Evolutionary conservation across 2,113 vertebrate species (phyloP).

Genomic region (Ailurus styani): DNA sequence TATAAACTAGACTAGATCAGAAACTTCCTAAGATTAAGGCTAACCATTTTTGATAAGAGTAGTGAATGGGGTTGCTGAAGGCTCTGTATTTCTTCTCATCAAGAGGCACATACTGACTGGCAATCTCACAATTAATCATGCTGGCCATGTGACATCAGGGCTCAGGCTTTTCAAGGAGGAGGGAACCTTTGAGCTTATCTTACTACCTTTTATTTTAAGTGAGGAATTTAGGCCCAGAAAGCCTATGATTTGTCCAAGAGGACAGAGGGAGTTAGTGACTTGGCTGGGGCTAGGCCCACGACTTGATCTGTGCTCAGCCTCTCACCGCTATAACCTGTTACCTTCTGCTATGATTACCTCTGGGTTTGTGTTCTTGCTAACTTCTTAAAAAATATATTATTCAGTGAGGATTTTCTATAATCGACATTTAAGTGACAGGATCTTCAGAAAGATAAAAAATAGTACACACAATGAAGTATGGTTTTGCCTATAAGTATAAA

Average conservation of each 20-base stretch:
- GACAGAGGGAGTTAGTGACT: neutral
- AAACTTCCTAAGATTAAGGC: neutral
- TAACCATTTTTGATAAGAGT: neutral
- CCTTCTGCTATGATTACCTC: neutral
- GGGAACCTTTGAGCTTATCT: neutral
- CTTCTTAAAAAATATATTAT: neutral
- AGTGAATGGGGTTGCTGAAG: neutral
- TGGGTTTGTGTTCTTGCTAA: neutral
- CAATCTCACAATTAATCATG: neutral
- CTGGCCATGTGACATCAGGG: neutral
- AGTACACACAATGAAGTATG: neutral
- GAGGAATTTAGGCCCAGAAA: neutral
- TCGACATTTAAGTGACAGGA: neutral
- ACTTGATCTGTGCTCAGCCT: neutral
- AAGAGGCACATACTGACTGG: neutral
- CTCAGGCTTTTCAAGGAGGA: neutral
- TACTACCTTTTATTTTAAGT: neutral
- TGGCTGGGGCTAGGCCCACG: too few relatives aligned
- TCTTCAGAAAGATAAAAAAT: conserved; percentile 20
- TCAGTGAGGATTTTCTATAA: neutral
- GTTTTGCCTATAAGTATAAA: neutral
- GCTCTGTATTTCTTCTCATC: neutral
- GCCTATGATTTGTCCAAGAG: neutral
- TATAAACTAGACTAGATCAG: neutral
- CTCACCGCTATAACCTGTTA: neutral